phyloP scores from a whole-genome alignment of 2,888 invertebrate species.

The Sarcophaga variegata region DNA sequence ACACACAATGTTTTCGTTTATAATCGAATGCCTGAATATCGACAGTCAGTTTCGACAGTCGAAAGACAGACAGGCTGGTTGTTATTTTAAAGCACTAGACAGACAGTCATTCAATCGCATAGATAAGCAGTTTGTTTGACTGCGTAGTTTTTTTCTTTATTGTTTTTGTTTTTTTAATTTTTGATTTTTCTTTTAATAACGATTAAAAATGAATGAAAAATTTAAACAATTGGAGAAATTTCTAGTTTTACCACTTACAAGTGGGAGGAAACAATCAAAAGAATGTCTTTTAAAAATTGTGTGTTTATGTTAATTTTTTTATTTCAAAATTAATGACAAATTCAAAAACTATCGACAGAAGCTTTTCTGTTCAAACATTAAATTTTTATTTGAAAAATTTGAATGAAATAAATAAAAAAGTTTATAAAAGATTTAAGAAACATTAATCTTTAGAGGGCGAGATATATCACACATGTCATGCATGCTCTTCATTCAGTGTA shows the following conservation, averaged over 20 bases:
- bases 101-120: conserved; percentile 50
- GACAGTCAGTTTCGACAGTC: not conserved
- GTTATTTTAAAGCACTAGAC: conserved; percentile 26
- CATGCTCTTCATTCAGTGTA: too few relatives aligned
- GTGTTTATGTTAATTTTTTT: not conserved
- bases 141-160: not conserved
- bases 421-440: too few relatives aligned
- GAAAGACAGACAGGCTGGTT: not conserved
- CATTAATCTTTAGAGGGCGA: too few relatives aligned
- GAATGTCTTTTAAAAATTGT: not conserved
- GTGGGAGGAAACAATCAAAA: not conserved
- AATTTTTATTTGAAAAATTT: too few relatives aligned
- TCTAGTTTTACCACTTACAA: not conserved
- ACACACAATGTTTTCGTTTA: too few relatives aligned
- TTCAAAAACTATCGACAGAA: too few relatives aligned
- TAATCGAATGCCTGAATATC: not conserved
- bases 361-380: too few relatives aligned
- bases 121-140: not conserved
- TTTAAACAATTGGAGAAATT: not conserved
- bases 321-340: not conserved
- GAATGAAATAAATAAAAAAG: too few relatives aligned
- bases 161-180: not conserved
- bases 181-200: not conserved
- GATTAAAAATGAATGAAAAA: not conserved
- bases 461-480: too few relatives aligned